Evolutionary conservation across 1,140 invertebrate species (phyloP), one percentile per base, ranked within the genome.

Genomic region (Popillia japonica): DNA sequence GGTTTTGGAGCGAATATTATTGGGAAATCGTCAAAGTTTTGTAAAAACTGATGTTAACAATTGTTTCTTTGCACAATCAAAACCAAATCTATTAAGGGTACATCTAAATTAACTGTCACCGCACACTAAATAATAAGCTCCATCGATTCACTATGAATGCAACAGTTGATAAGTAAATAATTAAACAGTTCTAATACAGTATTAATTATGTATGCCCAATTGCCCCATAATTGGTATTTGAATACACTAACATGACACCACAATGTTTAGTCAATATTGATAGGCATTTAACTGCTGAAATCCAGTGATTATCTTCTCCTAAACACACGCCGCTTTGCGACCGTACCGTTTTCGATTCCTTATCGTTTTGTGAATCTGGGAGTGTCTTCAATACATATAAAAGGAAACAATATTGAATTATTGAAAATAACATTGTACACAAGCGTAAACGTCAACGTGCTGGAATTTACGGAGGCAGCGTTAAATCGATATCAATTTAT

Each of bases 181-280:
- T 85, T 82, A 83, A 84, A 78, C 82, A 81, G 79, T 77, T 80
- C 82, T 85, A 84, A 84, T 84, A 83, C 82, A 79, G 81, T 83
- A 84, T 85, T 83, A 85, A 85, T 84, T 85, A 85, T 84, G 82
- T 80, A 85, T 84, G 83, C 81, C 79, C 84, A 85, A 85, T 84
- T 85, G 83, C 82, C 80, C 84, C 83, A 84, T 85, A 85, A 85
- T 85, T 85, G 84, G 81, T 81, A 82, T 82, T 84, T 82, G 81
- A 80, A 81, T 82, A 83, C 81, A 83, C 82, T 83, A 81, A 84
- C 83, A 84, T 82, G 82, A 84, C 82, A 84, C 81, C 75, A 76
- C 75, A 40, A 68, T 72, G 82, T 84, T 83, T 83, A 82, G 83
- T 81, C 80, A 83, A 84, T 83, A 82, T 82, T 83, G 82, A 84